These are phyloP conservation scores for Nymphalis polychloros DNA, from an alignment of 2,888 invertebrate genomes.

Conservation along the genomic window DNA sequence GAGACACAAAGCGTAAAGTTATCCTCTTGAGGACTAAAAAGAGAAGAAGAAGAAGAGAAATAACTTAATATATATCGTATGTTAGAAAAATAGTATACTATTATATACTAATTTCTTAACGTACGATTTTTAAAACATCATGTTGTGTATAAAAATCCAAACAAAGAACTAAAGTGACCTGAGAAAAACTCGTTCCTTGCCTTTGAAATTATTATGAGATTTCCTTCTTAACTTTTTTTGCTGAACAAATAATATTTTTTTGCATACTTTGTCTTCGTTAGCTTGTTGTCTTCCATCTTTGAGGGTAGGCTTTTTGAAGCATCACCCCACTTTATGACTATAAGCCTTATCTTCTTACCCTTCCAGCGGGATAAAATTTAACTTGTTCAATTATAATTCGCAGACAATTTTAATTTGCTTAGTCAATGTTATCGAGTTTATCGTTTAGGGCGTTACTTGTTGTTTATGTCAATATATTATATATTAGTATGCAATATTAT, in stretches of 20 bases:
- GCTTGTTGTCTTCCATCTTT: slow-evolving; percentile 33
- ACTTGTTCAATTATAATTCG: slow-evolving; percentile 24
- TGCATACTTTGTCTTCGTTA: slow-evolving; percentile 40
- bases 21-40: slow-evolving; percentile 15
- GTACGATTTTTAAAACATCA: not conserved
- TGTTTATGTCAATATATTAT: too few relatives aligned
- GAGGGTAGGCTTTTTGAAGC: slow-evolving; percentile 34
- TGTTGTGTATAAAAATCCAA: not conserved
- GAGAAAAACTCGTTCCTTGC: slow-evolving; percentile 28
- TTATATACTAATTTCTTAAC: not conserved
- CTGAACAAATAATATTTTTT: slow-evolving; percentile 35
- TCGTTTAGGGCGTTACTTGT: not conserved
- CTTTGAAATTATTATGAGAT: slow-evolving; percentile 45
- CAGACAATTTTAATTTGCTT: slow-evolving; percentile 37
- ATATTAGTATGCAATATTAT: too few relatives aligned
- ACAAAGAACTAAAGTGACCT: slow-evolving; percentile 5
- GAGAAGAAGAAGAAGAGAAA: too few relatives aligned
- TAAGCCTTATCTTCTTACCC: slow-evolving; percentile 29
- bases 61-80: too few relatives aligned
- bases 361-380: slow-evolving; percentile 19
- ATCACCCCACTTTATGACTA: slow-evolving; percentile 24
- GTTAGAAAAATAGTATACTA: too few relatives aligned
- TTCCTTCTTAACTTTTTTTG: slow-evolving; percentile 29
- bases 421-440: not conserved
- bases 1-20: slow-evolving; percentile 27